Percentiles rank a stretch among this genome's conserved stretches.
phyloP scores from a whole-genome alignment of 2,888 invertebrate genomes.

The Petrolisthes manimaculis region DNA sequence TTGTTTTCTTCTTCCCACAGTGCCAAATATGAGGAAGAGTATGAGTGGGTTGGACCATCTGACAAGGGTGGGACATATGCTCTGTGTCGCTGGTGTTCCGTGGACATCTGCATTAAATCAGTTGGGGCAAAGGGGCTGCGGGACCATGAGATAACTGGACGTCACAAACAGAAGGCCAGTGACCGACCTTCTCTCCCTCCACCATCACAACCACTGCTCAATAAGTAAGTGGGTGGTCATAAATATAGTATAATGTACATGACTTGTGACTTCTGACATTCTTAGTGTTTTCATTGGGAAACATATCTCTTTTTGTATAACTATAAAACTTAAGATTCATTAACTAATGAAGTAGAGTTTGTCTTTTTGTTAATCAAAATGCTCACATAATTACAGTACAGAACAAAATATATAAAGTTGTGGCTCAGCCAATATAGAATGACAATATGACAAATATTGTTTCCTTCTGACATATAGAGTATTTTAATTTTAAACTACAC shows the following conservation, averaged over 20 bases:
- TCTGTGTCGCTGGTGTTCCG: slow-evolving; percentile 54
- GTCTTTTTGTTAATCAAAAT: too few relatives aligned
- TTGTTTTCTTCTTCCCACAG: slow-evolving; percentile 26
- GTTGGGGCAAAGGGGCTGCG: slow-evolving; percentile 61
- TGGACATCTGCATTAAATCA: slow-evolving; percentile 62
- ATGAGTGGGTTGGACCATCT: slow-evolving; percentile 59
- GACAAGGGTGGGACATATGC: slow-evolving; percentile 58
- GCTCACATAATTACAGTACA: too few relatives aligned
- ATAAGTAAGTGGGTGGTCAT: slow-evolving; percentile 7
- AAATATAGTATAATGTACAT: background rate
- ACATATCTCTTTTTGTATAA: too few relatives aligned
- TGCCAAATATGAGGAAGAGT: slow-evolving; percentile 59
- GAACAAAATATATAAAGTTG: too few relatives aligned
- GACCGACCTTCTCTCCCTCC: slow-evolving; percentile 27
- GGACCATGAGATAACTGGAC: slow-evolving; percentile 61
- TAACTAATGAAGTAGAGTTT: too few relatives aligned
- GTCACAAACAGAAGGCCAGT: slow-evolving; percentile 57
- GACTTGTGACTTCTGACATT: background rate
- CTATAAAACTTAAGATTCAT: too few relatives aligned
- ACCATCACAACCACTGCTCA: slow-evolving; percentile 16
- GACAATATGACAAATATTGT: too few relatives aligned
- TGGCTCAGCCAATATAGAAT: too few relatives aligned
- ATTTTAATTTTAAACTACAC: too few relatives aligned
- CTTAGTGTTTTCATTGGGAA: too few relatives aligned
- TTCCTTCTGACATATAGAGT: too few relatives aligned